Evolutionary conservation across 1,140 invertebrate species (phyloP), one percentile per base, ranked within the genome.

Genomic region (Heliothis virescens): DNA sequence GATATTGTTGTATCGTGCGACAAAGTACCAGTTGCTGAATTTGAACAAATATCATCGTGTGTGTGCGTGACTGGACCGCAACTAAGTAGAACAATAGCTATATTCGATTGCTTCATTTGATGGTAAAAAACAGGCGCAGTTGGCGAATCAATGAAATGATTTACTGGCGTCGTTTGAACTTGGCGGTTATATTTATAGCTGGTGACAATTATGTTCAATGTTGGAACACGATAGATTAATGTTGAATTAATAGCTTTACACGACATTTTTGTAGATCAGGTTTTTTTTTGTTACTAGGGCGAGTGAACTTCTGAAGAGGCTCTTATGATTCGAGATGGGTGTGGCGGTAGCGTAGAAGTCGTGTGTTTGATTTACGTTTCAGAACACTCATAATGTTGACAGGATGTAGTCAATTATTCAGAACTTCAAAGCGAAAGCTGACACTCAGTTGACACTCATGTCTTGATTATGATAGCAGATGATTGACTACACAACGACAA

Each of bases 21-120:
- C 79, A 80, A 80, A 75, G 79, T 53, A 73, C 18, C 52, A 53
- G 47, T 76, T 80, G 21, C 72, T 80, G 48, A 76, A 80, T 16
- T 62, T 80, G 50, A 52, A 76, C 79, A 71, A 79, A 79, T 73
- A 79, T 21, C 69, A 52, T 29, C 57, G 34, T 48, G 18, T 59
- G 29, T 13, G 74, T 76, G 74, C 57, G 74, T 75, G 34, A 57
- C 15, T 53, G 15, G 21, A 16, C 48, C 63, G 63, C 63, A 18
- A 48, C 63, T 48, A 65, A 63, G 48, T 76, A 41, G 60, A 76
- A 76, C 74, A 76, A 76, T 76, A 48, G 11, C 18, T 63, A 53
- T 41, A 65, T 65, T 76, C 21, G 59, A 18, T 21, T 65, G 47
- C 18, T 52, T 18, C 29, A 72, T 65, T 65, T 34, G 60, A 55